These are phyloP conservation scores for Cheilosia grossa DNA, from an alignment of 2,888 invertebrate genomes.

Conservation along the genomic window DNA sequence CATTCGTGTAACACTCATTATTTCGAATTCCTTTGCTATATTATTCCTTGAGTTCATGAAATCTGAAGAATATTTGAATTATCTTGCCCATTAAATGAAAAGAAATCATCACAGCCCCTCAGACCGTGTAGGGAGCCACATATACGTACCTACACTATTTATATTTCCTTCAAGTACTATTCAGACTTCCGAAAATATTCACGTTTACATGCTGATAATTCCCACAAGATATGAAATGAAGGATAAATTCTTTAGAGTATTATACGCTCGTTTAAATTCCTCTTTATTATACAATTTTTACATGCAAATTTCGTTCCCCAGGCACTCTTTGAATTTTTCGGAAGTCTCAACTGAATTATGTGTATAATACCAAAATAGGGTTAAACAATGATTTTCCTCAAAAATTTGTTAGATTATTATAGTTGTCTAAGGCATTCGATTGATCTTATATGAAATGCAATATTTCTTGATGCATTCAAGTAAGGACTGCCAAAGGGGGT, in stretches of 20 bases:
- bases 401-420: too few species aligned
- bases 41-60: conserved; percentile 1
- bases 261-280: conserved; percentile 35
- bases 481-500: too few species aligned
- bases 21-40: conserved; percentile 7
- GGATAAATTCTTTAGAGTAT: conserved; percentile 26
- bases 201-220: conserved; percentile 35
- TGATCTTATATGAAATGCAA: too few species aligned
- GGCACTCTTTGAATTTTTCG: conserved; percentile 28
- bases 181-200: conserved; percentile 14
- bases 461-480: too few species aligned
- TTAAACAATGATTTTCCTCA: conserved; percentile 29
- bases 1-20: neutral
- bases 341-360: conserved; percentile 24
- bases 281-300: conserved; percentile 44
- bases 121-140: neutral
- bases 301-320: conserved; percentile 57
- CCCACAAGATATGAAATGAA: conserved; percentile 51
- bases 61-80: conserved; percentile 9
- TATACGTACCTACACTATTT: neutral
- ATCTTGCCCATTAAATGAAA: neutral
- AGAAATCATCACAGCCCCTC: neutral
- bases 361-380: conserved; percentile 10
- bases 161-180: conserved; percentile 14
- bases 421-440: neutral